These are phyloP conservation scores for Chesias legatella DNA, from an alignment of 2,888 invertebrate genomes.

Conservation along the genomic window DNA sequence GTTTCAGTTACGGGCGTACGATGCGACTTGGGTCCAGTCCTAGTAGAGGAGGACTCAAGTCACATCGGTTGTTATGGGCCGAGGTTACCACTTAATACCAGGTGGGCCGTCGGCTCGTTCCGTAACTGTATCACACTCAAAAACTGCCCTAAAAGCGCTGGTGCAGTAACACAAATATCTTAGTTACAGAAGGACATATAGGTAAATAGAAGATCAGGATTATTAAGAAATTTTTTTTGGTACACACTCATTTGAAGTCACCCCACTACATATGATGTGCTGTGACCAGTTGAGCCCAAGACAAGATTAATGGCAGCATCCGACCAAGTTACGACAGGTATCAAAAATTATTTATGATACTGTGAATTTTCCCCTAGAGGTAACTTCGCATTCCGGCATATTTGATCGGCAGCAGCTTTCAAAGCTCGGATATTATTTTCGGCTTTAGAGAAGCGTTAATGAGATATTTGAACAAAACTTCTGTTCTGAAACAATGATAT, in stretches of 20 bases:
- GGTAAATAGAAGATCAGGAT: too few relatives aligned
- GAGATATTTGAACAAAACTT: constrained; percentile 4
- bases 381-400: neutral
- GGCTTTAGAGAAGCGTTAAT: constrained; percentile 12
- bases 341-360: constrained; percentile 30
- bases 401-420: constrained; percentile 16
- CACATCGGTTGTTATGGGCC: too few relatives aligned
- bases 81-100: too few relatives aligned
- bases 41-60: too few relatives aligned
- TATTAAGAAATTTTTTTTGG: too few relatives aligned
- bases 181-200: neutral
- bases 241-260: too few relatives aligned
- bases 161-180: neutral
- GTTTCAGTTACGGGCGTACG: too few relatives aligned
- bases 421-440: constrained; percentile 19
- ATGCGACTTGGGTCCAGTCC: too few relatives aligned
- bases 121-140: too few relatives aligned
- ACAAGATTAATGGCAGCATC: constrained; percentile 16
- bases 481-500: constrained; percentile 3
- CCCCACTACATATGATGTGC: neutral
- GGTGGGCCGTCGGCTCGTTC: too few relatives aligned
- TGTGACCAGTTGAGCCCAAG: constrained; percentile 4
- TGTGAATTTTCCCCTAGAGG: constrained; percentile 12
- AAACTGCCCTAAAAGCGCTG: neutral
- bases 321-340: constrained; percentile 29